Percentiles rank a stretch among this genome's conserved stretches.
Evolutionary conservation across 2,797 vertebrate genomes (phyloP).

Genomic region (Hyperoplus immaculatus): DNA sequence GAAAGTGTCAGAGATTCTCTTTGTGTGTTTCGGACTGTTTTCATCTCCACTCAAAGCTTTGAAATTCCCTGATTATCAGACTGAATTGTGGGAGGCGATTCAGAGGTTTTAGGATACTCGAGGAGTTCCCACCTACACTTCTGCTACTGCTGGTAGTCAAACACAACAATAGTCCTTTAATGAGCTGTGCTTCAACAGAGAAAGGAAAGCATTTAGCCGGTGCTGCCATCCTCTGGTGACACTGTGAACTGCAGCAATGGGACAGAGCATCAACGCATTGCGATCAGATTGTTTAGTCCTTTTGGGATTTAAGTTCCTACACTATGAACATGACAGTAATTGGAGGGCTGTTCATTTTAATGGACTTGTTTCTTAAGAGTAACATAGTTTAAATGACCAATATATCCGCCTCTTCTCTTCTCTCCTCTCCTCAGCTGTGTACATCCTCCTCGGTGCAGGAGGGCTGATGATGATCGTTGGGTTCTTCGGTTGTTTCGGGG

Average conservation of each 20-base stretch:
- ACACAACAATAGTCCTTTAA: slow-evolving; percentile 52
- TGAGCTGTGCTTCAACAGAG: slow-evolving; percentile 1
- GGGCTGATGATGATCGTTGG: slow-evolving; percentile 95
- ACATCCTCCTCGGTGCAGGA: slow-evolving; percentile 93
- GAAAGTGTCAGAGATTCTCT: background rate
- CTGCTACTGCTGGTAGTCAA: slow-evolving; percentile 20
- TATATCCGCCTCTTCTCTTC: slow-evolving; percentile 24
- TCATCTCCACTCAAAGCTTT: slow-evolving; percentile 41
- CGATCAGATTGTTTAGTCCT: background rate
- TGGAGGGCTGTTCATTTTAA: background rate
- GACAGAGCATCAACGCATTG: background rate
- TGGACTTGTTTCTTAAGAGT: background rate
- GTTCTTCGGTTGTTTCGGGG: slow-evolving; percentile 97
- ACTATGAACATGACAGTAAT: too few species aligned
- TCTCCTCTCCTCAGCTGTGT: slow-evolving; percentile 87
- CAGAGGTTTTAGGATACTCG: slow-evolving; percentile 28
- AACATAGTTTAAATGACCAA: background rate
- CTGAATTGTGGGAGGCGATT: slow-evolving; percentile 43
- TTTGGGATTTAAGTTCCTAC: background rate
- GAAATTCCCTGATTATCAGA: slow-evolving; percentile 40
- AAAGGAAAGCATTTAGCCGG: background rate
- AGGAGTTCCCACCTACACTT: slow-evolving; percentile 56
- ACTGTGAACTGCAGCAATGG: slow-evolving; percentile 59
- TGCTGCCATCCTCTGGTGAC: slow-evolving; percentile 71
- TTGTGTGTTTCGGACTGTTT: slow-evolving; percentile 23